Evolutionary conservation across 1,140 invertebrate genomes (phyloP).

Genomic region (Rhopalosiphum padi): DNA sequence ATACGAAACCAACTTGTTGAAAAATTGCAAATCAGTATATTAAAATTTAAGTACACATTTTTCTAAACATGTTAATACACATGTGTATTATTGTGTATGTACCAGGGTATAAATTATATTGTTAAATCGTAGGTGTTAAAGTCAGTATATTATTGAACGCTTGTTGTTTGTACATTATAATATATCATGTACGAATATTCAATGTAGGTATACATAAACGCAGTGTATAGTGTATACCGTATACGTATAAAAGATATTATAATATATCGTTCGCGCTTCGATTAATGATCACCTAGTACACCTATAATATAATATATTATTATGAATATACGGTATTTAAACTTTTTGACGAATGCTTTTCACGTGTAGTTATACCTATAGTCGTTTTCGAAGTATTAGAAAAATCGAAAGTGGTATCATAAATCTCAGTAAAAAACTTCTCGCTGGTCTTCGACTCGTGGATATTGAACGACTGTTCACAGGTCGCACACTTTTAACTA

Average conservation of each 20-base stretch:
- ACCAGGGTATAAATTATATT: not conserved
- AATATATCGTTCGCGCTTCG: not conserved
- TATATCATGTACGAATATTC: not conserved
- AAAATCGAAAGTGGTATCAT: not conserved
- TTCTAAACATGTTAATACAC: not conserved
- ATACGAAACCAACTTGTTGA: not conserved
- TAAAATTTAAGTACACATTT: not conserved
- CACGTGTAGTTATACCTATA: not conserved
- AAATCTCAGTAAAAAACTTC: not conserved
- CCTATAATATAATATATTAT: not conserved
- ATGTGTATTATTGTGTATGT: not conserved
- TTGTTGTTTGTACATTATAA: not conserved
- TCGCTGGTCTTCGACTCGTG: not conserved
- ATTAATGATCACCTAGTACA: not conserved
- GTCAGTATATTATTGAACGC: not conserved
- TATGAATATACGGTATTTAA: not conserved
- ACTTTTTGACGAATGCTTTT: not conserved
- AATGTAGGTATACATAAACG: not conserved
- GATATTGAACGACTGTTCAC: not conserved
- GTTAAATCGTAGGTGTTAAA: not conserved
- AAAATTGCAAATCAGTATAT: not conserved
- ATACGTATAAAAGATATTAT: not conserved
- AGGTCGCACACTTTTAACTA: not conserved
- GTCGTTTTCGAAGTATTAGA: not conserved
- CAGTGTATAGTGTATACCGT: not conserved